Evolutionary conservation across 2,888 invertebrate genomes (phyloP).

Genomic region (Drosophila stalkeri): DNA sequence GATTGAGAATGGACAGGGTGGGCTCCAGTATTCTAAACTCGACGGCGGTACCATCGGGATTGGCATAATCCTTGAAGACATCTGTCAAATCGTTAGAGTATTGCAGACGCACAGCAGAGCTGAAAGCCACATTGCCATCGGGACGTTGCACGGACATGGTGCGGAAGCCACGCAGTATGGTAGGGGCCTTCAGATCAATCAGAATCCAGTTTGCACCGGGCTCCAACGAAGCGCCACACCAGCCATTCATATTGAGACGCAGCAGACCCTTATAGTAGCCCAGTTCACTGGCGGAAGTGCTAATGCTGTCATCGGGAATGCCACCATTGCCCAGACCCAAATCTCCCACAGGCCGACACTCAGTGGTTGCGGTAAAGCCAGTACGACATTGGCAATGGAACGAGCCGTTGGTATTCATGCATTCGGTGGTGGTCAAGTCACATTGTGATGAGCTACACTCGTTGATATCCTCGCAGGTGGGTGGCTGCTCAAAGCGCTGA

Average conservation of each 20-base stretch:
- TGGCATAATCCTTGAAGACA: slow-evolving; percentile 95
- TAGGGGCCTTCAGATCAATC: slow-evolving; percentile 94
- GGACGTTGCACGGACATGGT: slow-evolving; percentile 94
- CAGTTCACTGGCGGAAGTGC: slow-evolving; percentile 92
- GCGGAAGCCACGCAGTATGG: slow-evolving; percentile 94
- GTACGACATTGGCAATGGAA: slow-evolving; percentile 94
- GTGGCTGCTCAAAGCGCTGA: slow-evolving; percentile 93
- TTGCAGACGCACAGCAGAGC: slow-evolving; percentile 93
- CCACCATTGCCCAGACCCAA: slow-evolving; percentile 93
- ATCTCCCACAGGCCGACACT: slow-evolving; percentile 95
- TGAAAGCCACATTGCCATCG: slow-evolving; percentile 94
- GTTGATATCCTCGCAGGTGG: slow-evolving; percentile 96
- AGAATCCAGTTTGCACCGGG: slow-evolving; percentile 95
- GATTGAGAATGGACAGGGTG: slow-evolving; percentile 94
- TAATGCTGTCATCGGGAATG: slow-evolving; percentile 95
- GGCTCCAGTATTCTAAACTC: slow-evolving; percentile 96
- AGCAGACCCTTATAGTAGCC: slow-evolving; percentile 94
- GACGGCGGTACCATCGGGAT: slow-evolving; percentile 96
- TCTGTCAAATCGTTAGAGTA: slow-evolving; percentile 96
- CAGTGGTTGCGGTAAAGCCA: slow-evolving; percentile 93
- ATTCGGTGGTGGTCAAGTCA: slow-evolving; percentile 95
- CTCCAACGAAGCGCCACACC: slow-evolving; percentile 95
- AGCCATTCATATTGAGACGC: slow-evolving; percentile 93
- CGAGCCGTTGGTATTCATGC: slow-evolving; percentile 94
- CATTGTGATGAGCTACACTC: slow-evolving; percentile 96